Evolutionary conservation across 2,888 invertebrate genomes (phyloP), one percentile per base, ranked within the genome.

Genomic region (Dendrolimus pini): DNA sequence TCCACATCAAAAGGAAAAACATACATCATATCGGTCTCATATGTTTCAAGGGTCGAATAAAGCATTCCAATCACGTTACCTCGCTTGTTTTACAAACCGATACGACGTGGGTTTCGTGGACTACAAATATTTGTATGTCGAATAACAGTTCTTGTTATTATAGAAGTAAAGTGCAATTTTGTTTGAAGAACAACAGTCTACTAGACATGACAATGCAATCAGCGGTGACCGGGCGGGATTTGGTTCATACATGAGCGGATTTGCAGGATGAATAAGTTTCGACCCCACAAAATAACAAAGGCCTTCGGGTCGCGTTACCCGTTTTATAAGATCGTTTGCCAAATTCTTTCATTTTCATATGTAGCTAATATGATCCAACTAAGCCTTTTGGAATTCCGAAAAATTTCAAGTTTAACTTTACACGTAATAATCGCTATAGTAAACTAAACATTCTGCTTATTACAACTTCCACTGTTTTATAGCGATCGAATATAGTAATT

Each of bases 121-220:
- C 67, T 67, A 64, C 41, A 41, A 53, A 47, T 13, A 58, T 59
- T 59, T 42, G 63, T 47, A 61, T 62, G 57, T 56, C 64, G 69
- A 70, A 61, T 74, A 64, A 60, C 58, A 55, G 70, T 69, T 79
- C 70, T 62, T 52, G 12, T 30, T 12, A 0, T 41, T 1, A 58
- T 41, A 1, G 6, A 0, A 0, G 1, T 42, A 79, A 74, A 70
- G 71, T 65, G 61, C 55, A 60, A 65, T 70, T 67, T 82, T 54
- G 61, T 41, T 58, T 58, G 57, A 18, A 52, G 54, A 14, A 54
- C 52, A 53, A 57, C 56, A 62, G 78, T 74, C 80, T 78, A 77
- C 78, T 80, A 83, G 85, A 89, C 87, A 89, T 89, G 90, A 89
- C 90, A 89, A 88, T 87, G 90, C 90, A 89, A 89, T 90, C 89